A percentile compares a stretch with the other conserved stretches of the same genome.
Conservation (phyloP, 2,797 vertebrate genomes). For the Antrozous pallidus region DNA sequence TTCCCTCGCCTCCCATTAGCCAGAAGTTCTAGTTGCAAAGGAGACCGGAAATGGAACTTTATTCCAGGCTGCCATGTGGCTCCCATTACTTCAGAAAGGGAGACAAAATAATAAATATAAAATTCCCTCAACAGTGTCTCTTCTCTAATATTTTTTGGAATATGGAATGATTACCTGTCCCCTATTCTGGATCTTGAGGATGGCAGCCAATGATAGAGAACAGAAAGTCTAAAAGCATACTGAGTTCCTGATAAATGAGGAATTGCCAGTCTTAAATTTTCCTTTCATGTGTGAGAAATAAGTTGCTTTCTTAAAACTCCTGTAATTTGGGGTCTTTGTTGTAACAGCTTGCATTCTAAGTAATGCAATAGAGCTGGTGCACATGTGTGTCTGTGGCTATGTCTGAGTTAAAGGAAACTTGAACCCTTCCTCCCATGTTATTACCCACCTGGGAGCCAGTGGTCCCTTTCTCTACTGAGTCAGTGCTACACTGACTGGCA, state of each 20-base stretch:
- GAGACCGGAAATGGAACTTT: background rate
- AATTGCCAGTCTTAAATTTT: background rate
- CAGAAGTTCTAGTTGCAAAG: background rate
- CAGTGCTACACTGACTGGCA: background rate
- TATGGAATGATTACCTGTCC: background rate
- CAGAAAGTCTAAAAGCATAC: background rate
- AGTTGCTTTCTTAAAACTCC: background rate
- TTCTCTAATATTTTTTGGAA: background rate
- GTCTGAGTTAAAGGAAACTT: background rate
- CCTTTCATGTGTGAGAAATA: background rate
- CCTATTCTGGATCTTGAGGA: background rate
- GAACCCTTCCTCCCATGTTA: background rate
- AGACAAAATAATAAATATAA: background rate
- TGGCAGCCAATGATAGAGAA: background rate
- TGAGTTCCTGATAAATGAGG: background rate
- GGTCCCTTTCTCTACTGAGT: background rate
- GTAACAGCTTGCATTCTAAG: background rate
- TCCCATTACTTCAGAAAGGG: background rate
- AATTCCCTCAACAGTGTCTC: background rate
- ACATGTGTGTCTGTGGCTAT: background rate
- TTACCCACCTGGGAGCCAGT: background rate
- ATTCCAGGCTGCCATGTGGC: background rate
- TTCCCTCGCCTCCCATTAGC: background rate
- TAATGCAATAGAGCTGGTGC: background rate
- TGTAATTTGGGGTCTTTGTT: background rate